These are phyloP conservation scores for Venustoraphidia nigricollis DNA, from an alignment of 2,888 invertebrate genomes.

Conservation along the genomic window DNA sequence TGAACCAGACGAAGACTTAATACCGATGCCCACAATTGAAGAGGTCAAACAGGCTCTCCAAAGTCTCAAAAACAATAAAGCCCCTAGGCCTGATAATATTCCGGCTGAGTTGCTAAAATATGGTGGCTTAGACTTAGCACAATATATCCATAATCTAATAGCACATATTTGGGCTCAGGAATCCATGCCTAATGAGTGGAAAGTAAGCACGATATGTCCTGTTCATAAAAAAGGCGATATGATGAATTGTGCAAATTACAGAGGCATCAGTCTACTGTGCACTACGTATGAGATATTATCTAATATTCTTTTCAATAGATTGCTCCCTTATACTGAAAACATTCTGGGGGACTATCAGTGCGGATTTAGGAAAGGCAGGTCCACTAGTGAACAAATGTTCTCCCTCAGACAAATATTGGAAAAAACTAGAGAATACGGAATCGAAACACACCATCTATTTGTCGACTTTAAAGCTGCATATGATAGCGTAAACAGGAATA, in stretches of 20 bases:
- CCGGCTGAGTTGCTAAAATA: conserved; percentile 1
- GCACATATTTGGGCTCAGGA: neutral
- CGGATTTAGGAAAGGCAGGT: conserved; percentile 1
- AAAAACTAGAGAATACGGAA: neutral
- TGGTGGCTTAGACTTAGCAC: neutral
- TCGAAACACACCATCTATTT: neutral
- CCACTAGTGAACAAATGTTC: conserved; percentile 2
- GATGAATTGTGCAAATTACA: conserved; percentile 2
- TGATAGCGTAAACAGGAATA: too few species aligned
- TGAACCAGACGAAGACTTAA: neutral
- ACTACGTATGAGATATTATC: neutral
- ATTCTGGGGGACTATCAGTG: conserved; percentile 1
- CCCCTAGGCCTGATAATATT: neutral
- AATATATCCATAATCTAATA: neutral
- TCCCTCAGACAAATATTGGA: neutral
- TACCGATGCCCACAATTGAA: neutral
- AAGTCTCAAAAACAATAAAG: neutral
- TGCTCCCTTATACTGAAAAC: conserved; percentile 2
- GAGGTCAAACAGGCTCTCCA: neutral
- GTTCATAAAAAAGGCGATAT: conserved; percentile 2
- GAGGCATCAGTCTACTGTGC: conserved; percentile 2
- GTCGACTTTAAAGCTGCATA: conserved; percentile 2
- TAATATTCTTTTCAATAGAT: neutral
- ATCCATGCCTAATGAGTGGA: neutral
- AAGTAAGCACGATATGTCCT: neutral